Evolutionary conservation across 2,888 invertebrate genomes (phyloP).

Genomic region (Rotaria magnacalcarata): DNA sequence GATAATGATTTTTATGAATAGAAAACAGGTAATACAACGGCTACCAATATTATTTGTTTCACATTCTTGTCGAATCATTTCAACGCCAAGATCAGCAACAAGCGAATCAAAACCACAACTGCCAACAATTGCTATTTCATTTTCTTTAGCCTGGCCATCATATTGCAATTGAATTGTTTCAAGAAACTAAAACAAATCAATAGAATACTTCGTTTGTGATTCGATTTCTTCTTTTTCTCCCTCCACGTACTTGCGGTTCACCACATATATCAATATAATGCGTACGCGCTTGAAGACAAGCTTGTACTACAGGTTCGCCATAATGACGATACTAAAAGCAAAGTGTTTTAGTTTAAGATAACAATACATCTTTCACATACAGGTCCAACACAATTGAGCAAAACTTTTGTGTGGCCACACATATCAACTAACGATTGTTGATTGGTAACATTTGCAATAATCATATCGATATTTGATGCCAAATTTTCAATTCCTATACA

Average conservation of each 20-base stretch:
- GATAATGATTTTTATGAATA: not conserved
- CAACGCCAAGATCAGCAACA: slow-evolving; percentile 78
- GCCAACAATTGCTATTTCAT: slow-evolving; percentile 78
- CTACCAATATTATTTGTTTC: slow-evolving; percentile 49
- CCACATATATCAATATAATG: slow-evolving; percentile 88
- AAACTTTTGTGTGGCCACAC: slow-evolving; percentile 72
- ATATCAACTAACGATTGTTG: slow-evolving; percentile 72
- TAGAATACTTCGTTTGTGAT: not conserved
- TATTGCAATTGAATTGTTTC: slow-evolving; percentile 79
- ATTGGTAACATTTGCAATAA: slow-evolving; percentile 75
- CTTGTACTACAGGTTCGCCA: slow-evolving; percentile 82
- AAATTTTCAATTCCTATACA: slow-evolving; percentile 40
- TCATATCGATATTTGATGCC: slow-evolving; percentile 57
- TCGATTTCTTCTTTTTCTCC: slow-evolving; percentile 39
- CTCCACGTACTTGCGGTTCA: slow-evolving; percentile 70
- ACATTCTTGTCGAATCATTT: slow-evolving; percentile 63
- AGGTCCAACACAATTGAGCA: slow-evolving; percentile 89
- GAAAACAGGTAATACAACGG: not conserved
- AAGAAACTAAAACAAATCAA: slow-evolving; percentile 66
- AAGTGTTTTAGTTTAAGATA: slow-evolving; percentile 24
- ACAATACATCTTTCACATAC: slow-evolving; percentile 51
- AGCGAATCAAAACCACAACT: slow-evolving; percentile 90
- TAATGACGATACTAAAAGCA: slow-evolving; percentile 65
- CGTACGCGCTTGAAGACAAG: slow-evolving; percentile 74
- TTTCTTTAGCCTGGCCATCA: slow-evolving; percentile 67